Evolutionary conservation across 1,140 invertebrate species (phyloP).

Genomic region (Papilio polyxenes): DNA sequence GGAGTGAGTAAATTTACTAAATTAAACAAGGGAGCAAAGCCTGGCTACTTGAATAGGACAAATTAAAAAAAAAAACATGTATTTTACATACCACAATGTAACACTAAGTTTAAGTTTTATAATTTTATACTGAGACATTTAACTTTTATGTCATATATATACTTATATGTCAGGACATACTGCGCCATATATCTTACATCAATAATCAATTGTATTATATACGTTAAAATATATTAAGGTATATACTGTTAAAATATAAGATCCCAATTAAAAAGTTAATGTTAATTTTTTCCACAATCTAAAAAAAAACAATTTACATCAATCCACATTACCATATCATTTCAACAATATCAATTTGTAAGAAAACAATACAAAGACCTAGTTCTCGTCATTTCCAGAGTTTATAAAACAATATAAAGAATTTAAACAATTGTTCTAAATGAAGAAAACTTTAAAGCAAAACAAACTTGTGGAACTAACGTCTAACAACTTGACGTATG

Average conservation of each 20-base stretch:
- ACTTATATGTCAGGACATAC: no score
- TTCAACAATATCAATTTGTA: background rate
- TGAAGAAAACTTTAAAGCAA: slow-evolving; percentile 19
- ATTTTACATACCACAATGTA: background rate
- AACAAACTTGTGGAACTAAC: slow-evolving; percentile 25
- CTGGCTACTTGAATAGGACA: background rate
- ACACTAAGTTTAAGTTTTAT: background rate
- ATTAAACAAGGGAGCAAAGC: background rate
- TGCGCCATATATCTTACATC: no score
- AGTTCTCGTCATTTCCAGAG: background rate
- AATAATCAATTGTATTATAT: no score
- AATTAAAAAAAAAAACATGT: background rate
- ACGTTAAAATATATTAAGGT: no score
- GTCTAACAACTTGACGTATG: slow-evolving; percentile 30
- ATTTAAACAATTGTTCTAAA: slow-evolving; percentile 15
- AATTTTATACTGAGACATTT: background rate
- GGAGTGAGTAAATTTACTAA: slow-evolving; percentile 2
- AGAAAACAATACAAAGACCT: background rate
- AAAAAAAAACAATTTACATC: background rate
- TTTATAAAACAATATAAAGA: slow-evolving; percentile 23
- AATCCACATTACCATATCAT: background rate
- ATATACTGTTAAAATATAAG: no score
- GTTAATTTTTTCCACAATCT: background rate
- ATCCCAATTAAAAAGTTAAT: no score
- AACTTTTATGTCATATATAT: background rate